Base-by-base conservation (phyloP, 2,888 invertebrate genomes). In the Silvanus unidentatus region DNA sequence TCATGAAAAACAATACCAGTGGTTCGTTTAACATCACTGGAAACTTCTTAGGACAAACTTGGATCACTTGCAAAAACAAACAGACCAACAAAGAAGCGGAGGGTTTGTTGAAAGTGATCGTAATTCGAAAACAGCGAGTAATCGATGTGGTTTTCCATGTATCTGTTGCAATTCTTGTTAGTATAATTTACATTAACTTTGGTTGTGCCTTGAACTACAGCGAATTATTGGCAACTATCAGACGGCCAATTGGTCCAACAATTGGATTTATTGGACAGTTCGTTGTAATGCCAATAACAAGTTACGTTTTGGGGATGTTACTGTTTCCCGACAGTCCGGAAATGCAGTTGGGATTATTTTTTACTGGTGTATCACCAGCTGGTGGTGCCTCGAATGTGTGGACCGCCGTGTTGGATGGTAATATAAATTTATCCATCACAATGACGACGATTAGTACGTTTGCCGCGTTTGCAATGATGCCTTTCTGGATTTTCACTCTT, bases 341-440 rank as follows among this genome's bases (percentile, higher is more conserved):
- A 55, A 78, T 93, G 79, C 85, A 86, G 38, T 69, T 94, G 54
- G 93, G 93, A 2, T 77, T 94, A 70, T 93, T 93, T 72, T 89
- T 91, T 70, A 88, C 91, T 1, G 93, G 93, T 0, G 88, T 91
- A 13, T 84, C 89, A 2, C 93, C 93, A 0, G 89, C 88, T n/a
- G 93, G 98, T 1, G 97, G 96, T 0, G 94, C 95, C 15, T 95
- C 95, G 39, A 98, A 98, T 71, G 90, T 96, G 59, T 98, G 96
- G 94, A 88, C 94, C 0, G 84, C 89, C 52, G 79, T 97, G 11
- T 76, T 98, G 1, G 88, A 86, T 2, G 97, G 94, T 3, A 97
- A 98, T 72, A 79, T 97, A 3, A 88, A 94, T 68, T 76, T 98
- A 32, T 95, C 95, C 0, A 82, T 98, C 39, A 86, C 97, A 11